Evolutionary conservation across 2,888 invertebrate genomes (phyloP).

Genomic region (Metallyticus violacea): DNA sequence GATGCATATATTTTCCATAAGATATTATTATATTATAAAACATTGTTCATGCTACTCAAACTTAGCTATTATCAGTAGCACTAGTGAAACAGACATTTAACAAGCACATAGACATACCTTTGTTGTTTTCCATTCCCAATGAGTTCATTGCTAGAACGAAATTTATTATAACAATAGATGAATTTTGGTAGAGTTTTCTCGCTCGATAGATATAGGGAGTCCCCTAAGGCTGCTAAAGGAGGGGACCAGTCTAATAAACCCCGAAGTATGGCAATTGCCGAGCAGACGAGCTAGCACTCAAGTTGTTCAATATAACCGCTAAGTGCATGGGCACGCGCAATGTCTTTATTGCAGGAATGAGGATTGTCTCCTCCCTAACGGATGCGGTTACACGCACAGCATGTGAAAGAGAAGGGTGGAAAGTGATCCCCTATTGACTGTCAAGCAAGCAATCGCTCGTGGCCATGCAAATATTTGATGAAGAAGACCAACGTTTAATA

Average conservation of each 20-base stretch:
- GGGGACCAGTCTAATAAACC: neutral
- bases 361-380: neutral
- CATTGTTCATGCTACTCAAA: too few relatives aligned
- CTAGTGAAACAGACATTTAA: too few relatives aligned
- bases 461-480: neutral
- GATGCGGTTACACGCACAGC: neutral
- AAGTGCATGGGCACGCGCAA: neutral
- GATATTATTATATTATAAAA: too few relatives aligned
- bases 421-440: neutral
- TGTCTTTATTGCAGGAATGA: neutral
- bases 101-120: too few relatives aligned
- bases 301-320: neutral
- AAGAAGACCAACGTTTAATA: neutral
- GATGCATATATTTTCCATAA: too few relatives aligned
- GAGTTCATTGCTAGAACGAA: too few relatives aligned
- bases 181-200: too few relatives aligned
- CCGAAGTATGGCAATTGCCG: too few relatives aligned
- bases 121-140: too few relatives aligned
- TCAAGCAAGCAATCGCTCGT: neutral
- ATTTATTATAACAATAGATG: too few relatives aligned
- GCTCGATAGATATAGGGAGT: neutral
- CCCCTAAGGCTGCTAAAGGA: too few relatives aligned
- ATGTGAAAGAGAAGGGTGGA: neutral
- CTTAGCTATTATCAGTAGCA: too few relatives aligned
- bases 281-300: neutral